Evolutionary conservation across 2,113 vertebrate species (phyloP), one percentile per base, ranked within the genome.

Genomic region (Sarotherodon lohbergeri): DNA sequence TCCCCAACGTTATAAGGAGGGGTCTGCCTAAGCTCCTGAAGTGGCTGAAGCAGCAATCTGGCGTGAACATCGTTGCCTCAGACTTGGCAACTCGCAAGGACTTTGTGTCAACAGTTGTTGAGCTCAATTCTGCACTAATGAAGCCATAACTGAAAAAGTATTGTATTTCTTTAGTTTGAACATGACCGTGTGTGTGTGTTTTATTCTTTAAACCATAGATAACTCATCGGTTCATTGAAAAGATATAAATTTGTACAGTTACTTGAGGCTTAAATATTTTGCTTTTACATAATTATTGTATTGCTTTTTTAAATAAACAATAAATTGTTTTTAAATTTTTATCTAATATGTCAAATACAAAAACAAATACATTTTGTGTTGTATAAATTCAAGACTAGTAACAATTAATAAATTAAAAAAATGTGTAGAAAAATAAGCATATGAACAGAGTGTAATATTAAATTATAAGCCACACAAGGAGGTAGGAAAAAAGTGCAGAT

Each of bases 61-160:
- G 3, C 6, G 3, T 92, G 46, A 94, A 94, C 88, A 93, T 94
- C 1, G 11, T 95, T 2, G 93, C 93, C 12, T 93, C 94, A 4
- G 94, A 95, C 48, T 7, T 94, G 71, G 94, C 83, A 85, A 92
- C 88, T 4, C n/a, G 78, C 1, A 24, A 83, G 4, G 14, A 81
- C 76, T 94, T 95, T 48, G 85, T 92, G n/a, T 6, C 83, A 9
- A 91, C 81, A 1, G 41, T 94, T 22, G 68, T 95, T 19, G 22
- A 88, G 24, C 88, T 94, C 14, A 95, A 94, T 27, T 24, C 4
- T 1, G 81, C 83, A 48, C 7, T 10, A 3, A 6, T 22, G 5
- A 76, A 50, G 32, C 16, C 43, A 76, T 76, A 50, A 76, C 71
- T 76, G 19, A 68, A 41, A 41, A 68, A 76, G 4, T 29, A 50